These are phyloP conservation scores for Mastacembelus armatus DNA, from an alignment of 2,797 vertebrate genomes.

Conservation along the genomic window DNA sequence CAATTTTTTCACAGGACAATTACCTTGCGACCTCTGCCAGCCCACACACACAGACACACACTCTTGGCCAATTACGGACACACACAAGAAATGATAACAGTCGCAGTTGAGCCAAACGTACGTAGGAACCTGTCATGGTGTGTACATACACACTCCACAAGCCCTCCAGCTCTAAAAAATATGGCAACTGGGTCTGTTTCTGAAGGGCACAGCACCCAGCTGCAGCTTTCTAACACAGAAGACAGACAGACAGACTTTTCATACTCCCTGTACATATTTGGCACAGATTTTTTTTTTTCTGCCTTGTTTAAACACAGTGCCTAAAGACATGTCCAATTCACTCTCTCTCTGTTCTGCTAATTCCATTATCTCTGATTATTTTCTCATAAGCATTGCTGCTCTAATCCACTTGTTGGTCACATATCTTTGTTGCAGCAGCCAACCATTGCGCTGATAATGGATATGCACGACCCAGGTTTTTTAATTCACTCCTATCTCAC, in stretches of 20 bases:
- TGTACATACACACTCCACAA: slow-evolving; percentile 42
- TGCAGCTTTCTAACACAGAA: slow-evolving; percentile 53
- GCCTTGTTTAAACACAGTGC: slow-evolving; percentile 51
- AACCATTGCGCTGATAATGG: slow-evolving; percentile 61
- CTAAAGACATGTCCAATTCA: slow-evolving; percentile 62
- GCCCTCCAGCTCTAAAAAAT: slow-evolving; percentile 51
- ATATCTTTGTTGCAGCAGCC: slow-evolving; percentile 65
- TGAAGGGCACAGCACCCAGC: slow-evolving; percentile 67
- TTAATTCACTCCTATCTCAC: slow-evolving; percentile 47
- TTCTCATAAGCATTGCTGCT: slow-evolving; percentile 68
- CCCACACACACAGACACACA: slow-evolving; percentile 30
- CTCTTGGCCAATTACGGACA: slow-evolving; percentile 59
- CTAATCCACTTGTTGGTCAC: slow-evolving; percentile 75
- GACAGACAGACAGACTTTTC: slow-evolving; percentile 29
- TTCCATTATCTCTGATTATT: slow-evolving; percentile 76
- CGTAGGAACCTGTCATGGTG: slow-evolving; percentile 49
- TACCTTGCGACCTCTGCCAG: slow-evolving; percentile 73
- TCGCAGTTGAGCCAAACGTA: slow-evolving; percentile 42
- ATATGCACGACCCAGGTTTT: slow-evolving; percentile 48
- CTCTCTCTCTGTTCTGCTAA: slow-evolving; percentile 54
- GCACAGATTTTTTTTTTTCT: slow-evolving; percentile 23
- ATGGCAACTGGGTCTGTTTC: slow-evolving; percentile 62
- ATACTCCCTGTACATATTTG: slow-evolving; percentile 30
- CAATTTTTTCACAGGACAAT: slow-evolving; percentile 73
- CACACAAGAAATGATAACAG: slow-evolving; percentile 62